Evolutionary conservation across 1,140 invertebrate species (phyloP), one percentile per base, ranked within the genome.

Genomic region (Zaprionus inermis): DNA sequence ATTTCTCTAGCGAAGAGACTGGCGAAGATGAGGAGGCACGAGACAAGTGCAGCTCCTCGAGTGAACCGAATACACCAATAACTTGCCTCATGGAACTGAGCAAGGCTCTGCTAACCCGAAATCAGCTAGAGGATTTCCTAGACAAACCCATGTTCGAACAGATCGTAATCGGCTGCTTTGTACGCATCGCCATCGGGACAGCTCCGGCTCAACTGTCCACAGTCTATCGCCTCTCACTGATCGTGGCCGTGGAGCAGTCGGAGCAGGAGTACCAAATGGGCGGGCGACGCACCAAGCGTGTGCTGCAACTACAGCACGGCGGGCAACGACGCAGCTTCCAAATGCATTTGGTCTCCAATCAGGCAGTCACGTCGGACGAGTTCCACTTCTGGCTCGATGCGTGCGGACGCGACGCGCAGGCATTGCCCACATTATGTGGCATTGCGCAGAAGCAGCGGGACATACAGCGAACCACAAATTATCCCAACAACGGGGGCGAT

Each of bases 141-240:
- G 73, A 77, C 3, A 81, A 67, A 11, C 81, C 81, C 10, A 64
- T 65, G 18, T 84, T 84, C 22, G 66, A 61, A 18, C 3, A 71
- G 65, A 70, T 69, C 0, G 58, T 81, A 2, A 20, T 52, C 9
- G 65, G 70, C 38, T 77, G 72, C 65, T 84, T 73, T 32, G 73
- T 83, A 0, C 73, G 81, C 2, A 20, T 68, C 5, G 76, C 54
- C 32, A 16, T 72, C 1, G 51, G 66, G 14, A 4, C 16, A 9
- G 10, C 28, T 5, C 22, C 38, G 1, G 24, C 11, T 9, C 20
- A 36, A 5, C 18, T 12, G 3, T 24, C 49, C 1, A 5, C 38
- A 9, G 18, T 79, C 7, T 66, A 76, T 24, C 67, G 72, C 2
- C 34, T 76, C 1, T 34, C 46, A 0, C 59, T 55, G 24, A 71